phyloP scores from a whole-genome alignment of 1,140 invertebrate genomes.

The Elysia chlorotica region DNA sequence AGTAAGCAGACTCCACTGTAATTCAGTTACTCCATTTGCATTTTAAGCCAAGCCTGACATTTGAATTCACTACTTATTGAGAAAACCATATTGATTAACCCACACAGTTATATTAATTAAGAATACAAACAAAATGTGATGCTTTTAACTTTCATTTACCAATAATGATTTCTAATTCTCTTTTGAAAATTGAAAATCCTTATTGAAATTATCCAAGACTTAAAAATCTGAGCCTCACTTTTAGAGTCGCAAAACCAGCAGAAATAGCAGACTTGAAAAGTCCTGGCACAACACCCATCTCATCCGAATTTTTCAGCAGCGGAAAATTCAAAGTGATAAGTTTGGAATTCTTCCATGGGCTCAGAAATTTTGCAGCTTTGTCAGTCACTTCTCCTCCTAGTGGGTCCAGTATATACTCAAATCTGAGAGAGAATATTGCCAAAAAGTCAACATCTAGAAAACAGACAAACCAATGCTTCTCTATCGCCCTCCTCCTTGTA shows the following conservation, averaged over 20 bases:
- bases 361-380: slow-evolving; percentile 65
- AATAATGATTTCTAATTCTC: too few relatives aligned
- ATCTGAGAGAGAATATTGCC: too few relatives aligned
- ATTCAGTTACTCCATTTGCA: too few relatives aligned
- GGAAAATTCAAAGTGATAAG: slow-evolving; percentile 87
- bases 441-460: background rate
- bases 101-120: background rate
- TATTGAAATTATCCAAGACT: too few relatives aligned
- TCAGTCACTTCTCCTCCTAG: slow-evolving; percentile 68
- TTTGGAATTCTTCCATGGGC: slow-evolving; percentile 73
- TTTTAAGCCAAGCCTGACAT: too few relatives aligned
- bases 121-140: too few relatives aligned
- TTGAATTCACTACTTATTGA: too few relatives aligned
- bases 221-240: too few relatives aligned
- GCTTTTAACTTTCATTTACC: too few relatives aligned
- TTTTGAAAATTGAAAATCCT: background rate
- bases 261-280: slow-evolving; percentile 45
- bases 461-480: background rate
- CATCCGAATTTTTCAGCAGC: slow-evolving; percentile 79
- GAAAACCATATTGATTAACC: background rate
- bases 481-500: background rate
- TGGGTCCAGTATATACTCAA: slow-evolving; percentile 85
- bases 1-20: too few relatives aligned
- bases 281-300: slow-evolving; percentile 71
- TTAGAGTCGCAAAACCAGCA: slow-evolving; percentile 43